phyloP scores from a whole-genome alignment of 2,797 vertebrate genomes.

The Lemur catta region DNA sequence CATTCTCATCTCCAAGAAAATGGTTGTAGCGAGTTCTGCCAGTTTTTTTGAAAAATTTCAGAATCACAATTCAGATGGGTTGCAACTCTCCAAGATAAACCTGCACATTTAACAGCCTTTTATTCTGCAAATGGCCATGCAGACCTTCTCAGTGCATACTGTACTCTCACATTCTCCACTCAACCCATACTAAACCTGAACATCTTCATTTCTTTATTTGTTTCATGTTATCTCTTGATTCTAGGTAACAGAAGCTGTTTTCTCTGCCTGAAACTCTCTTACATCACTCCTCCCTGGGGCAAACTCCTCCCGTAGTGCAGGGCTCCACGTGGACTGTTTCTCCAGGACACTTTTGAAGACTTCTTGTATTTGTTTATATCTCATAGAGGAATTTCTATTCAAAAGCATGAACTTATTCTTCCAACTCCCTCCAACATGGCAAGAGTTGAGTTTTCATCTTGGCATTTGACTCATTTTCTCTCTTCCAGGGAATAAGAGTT shows the following conservation, averaged over 20 bases:
- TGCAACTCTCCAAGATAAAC: neutral
- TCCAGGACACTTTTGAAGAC: neutral
- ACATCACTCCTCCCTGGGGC: neutral
- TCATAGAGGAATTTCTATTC: neutral
- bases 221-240: neutral
- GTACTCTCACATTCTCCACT: neutral
- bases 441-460: neutral
- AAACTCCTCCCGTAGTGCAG: neutral
- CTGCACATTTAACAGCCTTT: neutral
- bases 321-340: neutral
- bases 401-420: neutral
- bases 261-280: neutral
- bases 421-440: neutral
- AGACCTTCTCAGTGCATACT: neutral
- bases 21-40: neutral
- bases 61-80: neutral
- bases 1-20: slow-evolving; percentile 40
- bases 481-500: neutral
- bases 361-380: neutral
- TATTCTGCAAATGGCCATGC: neutral
- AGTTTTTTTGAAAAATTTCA: neutral
- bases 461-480: neutral
- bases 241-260: neutral
- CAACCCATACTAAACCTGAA: neutral
- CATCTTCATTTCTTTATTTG: neutral